Evolutionary conservation across 1,140 invertebrate species (phyloP).

Genomic region (Idris sp.): DNA sequence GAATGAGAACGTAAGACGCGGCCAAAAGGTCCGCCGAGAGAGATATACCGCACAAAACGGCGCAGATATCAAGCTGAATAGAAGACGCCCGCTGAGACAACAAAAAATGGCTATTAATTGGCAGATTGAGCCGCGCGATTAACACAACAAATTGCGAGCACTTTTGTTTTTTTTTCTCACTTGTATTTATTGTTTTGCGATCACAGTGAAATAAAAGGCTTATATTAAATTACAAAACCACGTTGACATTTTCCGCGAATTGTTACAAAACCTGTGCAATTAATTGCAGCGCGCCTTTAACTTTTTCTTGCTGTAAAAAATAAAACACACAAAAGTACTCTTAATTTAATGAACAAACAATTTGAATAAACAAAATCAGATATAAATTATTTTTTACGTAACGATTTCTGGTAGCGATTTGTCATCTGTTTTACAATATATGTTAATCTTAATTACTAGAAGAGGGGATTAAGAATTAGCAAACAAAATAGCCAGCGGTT

Average conservation of each 20-base stretch:
- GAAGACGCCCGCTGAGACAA: constrained; percentile 28
- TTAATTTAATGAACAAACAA: no score
- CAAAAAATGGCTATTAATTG: constrained; percentile 61
- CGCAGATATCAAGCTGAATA: constrained; percentile 53
- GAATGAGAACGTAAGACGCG: constrained; percentile 57
- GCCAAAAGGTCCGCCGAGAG: constrained; percentile 54
- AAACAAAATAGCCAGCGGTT: constrained; percentile 28
- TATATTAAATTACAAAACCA: constrained; percentile 26
- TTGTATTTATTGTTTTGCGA: background rate
- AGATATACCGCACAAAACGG: constrained; percentile 58
- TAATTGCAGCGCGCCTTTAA: constrained; percentile 1
- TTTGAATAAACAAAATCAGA: no score
- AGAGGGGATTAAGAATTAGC: constrained; percentile 40
- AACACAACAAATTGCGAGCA: background rate
- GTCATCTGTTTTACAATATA: constrained; percentile 22
- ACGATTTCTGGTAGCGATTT: background rate
- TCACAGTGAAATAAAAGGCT: constrained; percentile 4
- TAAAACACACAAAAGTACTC: no score
- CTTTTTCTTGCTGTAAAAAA: no score
- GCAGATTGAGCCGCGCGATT: constrained; percentile 53
- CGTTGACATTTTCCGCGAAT: constrained; percentile 17
- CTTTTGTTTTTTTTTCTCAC: constrained; percentile 5
- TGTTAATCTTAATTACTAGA: constrained; percentile 37
- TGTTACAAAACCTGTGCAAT: constrained; percentile 14
- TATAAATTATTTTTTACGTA: background rate